Evolutionary conservation across 2,888 invertebrate species (phyloP), one percentile per base, ranked within the genome.

Genomic region (Dascillus cervinus): DNA sequence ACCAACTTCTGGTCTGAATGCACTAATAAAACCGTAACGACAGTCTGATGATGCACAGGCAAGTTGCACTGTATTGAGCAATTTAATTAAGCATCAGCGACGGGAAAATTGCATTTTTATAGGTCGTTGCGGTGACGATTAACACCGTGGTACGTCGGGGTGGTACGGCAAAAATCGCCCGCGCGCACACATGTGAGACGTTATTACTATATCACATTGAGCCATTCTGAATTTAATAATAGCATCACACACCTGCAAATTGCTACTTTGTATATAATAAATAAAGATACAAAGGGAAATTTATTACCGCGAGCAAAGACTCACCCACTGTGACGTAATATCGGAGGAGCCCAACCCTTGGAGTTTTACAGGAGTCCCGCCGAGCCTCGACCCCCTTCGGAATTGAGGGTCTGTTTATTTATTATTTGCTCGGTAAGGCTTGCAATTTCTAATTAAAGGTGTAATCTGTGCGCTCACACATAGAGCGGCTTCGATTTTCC

Each of bases 31-130:
- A 35, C 13, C 22, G 14, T 32, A 35, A 39, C 35, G 39, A 35
- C 26, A 32, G 39, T 35, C 29, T 35, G 35, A 39, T 39, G 39
- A 39, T 35, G 39, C 35, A 35, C 32, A 25, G 25, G 25, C 32
- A 23, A 32, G 33, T 32, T 34, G 42, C 37, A 36, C 32, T 43
- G 37, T 35, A 43, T 43, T 38, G 41, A 43, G 28, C 43, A 19
- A 36, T 46, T 46, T 46, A 46, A 46, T 46, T 46, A 46, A 46
- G 43, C 45, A 43, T 41, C 41, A 37, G 37, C 34, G 43, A 37
- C 39, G 41, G 34, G 37, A 40, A 43, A 42, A 46, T 46, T 43
- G 37, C 46, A 42, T 43, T 46, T 46, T 46, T 46, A 46, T 43
- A 24, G 41, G 31, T 26, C 34, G 37, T 37, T 41, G 39, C 37